Evolutionary conservation across 2,888 invertebrate species (phyloP).

Genomic region (Sycophila texana): DNA sequence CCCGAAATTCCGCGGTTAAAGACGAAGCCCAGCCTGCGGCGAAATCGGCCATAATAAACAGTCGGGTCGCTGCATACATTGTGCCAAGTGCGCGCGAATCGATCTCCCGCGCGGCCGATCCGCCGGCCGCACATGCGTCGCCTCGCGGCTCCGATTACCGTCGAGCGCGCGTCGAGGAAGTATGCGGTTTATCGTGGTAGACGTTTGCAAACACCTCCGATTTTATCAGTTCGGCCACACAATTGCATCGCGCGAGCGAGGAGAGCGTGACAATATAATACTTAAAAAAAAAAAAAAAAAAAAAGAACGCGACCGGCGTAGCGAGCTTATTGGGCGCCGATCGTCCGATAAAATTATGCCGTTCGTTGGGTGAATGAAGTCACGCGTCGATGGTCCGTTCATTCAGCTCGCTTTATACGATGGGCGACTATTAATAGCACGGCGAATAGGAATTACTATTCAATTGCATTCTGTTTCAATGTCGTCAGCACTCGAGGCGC

Average conservation of each 20-base stretch:
- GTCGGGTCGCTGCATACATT: slow-evolving; percentile 25
- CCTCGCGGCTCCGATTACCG: slow-evolving; percentile 45
- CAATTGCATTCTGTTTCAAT: too few relatives aligned
- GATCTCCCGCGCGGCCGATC: too few relatives aligned
- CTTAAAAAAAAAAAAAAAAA: background rate
- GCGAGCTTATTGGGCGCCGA: too few relatives aligned
- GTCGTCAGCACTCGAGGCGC: too few relatives aligned
- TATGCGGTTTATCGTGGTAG: slow-evolving; percentile 52
- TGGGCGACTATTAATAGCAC: too few relatives aligned
- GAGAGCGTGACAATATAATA: background rate
- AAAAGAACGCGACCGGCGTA: background rate
- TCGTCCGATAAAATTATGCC: too few relatives aligned
- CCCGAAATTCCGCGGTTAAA: slow-evolving; percentile 26
- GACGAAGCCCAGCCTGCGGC: slow-evolving; percentile 37
- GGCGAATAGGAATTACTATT: too few relatives aligned
- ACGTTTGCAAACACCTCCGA: slow-evolving; percentile 51
- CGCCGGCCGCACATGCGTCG: background rate
- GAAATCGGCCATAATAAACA: slow-evolving; percentile 38
- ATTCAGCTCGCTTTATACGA: too few relatives aligned
- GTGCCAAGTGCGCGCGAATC: slow-evolving; percentile 19
- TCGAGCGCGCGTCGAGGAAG: slow-evolving; percentile 50
- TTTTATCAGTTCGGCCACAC: slow-evolving; percentile 57
- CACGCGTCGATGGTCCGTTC: too few relatives aligned
- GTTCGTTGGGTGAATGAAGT: too few relatives aligned
- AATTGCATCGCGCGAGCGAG: background rate